A percentile compares a stretch with the other conserved stretches of the same genome.
Conservation (phyloP, 2,797 vertebrate genomes). For the Sebastes hopkinsi region DNA sequence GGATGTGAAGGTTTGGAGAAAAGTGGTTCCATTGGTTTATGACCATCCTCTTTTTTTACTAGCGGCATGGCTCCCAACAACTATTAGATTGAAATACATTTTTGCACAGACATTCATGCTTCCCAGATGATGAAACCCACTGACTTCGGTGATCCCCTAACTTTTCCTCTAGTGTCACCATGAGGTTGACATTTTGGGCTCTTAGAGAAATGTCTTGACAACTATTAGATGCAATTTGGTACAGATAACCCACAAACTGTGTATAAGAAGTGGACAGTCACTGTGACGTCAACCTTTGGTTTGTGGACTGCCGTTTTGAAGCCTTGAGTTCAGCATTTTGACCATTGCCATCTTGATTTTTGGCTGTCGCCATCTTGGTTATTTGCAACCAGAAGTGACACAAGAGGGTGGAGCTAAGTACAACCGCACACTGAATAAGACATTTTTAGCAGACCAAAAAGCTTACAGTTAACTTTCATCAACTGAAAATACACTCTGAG, state of each 20-base stretch:
- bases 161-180: neutral
- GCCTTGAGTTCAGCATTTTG: too few relatives aligned
- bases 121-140: neutral
- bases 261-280: too few relatives aligned
- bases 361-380: too few relatives aligned
- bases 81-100: neutral
- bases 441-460: too few relatives aligned
- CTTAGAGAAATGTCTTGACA: neutral
- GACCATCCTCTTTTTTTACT: neutral
- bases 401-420: accelerated
- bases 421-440: too few relatives aligned
- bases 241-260: too few relatives aligned
- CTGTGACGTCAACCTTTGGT: accelerated
- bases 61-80: neutral
- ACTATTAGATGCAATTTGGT: neutral
- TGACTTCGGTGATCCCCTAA: neutral
- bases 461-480: too few relatives aligned
- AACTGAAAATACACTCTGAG: too few relatives aligned
- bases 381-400: too few relatives aligned
- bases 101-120: neutral
- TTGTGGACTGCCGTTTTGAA: too few relatives aligned
- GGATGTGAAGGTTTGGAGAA: neutral
- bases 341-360: too few relatives aligned
- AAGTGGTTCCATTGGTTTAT: neutral
- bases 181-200: neutral